Evolutionary conservation across 2,113 vertebrate species (phyloP).

Genomic region (Rafetus swinhoei): DNA sequence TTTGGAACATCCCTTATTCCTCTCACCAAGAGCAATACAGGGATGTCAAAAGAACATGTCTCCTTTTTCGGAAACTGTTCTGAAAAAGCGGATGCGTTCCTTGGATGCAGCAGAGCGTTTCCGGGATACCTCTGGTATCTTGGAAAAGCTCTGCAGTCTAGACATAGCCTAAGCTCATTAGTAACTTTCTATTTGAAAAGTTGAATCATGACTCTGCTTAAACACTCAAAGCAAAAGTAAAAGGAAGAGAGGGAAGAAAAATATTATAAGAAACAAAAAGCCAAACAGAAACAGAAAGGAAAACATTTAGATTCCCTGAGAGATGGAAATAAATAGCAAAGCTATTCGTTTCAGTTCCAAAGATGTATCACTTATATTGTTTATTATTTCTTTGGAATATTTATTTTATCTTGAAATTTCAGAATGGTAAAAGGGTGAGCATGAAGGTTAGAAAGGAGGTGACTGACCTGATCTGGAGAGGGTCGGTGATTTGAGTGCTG

Average conservation of each 20-base stretch:
- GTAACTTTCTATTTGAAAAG: slow-evolving; percentile 31
- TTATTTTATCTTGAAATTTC: slow-evolving; percentile 71
- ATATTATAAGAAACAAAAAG: slow-evolving; percentile 59
- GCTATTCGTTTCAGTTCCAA: slow-evolving; percentile 70
- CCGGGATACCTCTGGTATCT: no score
- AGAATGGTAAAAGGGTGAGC: slow-evolving; percentile 35
- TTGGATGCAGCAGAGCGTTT: no score
- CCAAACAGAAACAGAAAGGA: slow-evolving; percentile 69
- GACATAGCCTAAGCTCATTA: background rate
- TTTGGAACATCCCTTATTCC: no score
- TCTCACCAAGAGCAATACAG: no score
- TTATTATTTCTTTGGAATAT: slow-evolving; percentile 66
- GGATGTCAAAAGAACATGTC: no score
- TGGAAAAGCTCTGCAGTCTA: no score
- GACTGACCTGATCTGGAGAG: slow-evolving; percentile 92
- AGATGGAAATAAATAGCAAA: slow-evolving; percentile 72
- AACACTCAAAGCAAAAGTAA: slow-evolving; percentile 34
- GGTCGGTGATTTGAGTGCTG: slow-evolving; percentile 92
- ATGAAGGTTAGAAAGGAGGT: slow-evolving; percentile 18
- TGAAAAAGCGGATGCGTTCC: no score
- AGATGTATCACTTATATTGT: slow-evolving; percentile 52
- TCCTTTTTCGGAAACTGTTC: no score
- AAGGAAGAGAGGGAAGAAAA: slow-evolving; percentile 52
- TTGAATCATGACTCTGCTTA: background rate
- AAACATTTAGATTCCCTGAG: slow-evolving; percentile 73